Evolutionary conservation across 2,797 vertebrate species (phyloP), one percentile per base, ranked within the genome.

Genomic region (Chloroceryle amazona): DNA sequence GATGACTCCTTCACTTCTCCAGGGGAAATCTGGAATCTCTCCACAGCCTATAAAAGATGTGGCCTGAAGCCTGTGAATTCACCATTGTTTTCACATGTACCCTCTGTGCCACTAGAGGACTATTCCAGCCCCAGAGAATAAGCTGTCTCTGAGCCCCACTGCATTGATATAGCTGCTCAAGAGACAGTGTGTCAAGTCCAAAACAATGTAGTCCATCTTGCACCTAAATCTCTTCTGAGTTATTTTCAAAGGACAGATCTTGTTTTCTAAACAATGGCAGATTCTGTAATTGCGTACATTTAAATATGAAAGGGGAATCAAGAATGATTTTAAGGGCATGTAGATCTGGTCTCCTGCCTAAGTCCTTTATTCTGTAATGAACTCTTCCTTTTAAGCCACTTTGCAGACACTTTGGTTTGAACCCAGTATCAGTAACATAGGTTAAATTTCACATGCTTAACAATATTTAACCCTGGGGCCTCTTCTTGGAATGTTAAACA

Each of bases 401-500:
- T 87, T 97, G 83, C 91, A 97, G 90, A 93, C 86, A 95, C 78
- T 97, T 96, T 97, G 96, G 95, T 96, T 81, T 96, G 85, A 78
- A 81, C 93, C 95, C 92, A 97, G 74, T 93, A 95, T 96, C 97
- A 97, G 94, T 97, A 97, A 70, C 89, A 96, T 84, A 95, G 94
- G 95, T 95, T 95, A 97, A 97, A 94, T 96, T 96, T 94, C 82
- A 97, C 74, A 72, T 47, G 83, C 90, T 98, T 98, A 96, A 96
- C 78, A 95, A 94, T 97, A 96, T 97, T 97, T 97, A 97, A 95
- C 95, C 94, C 82, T 79, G 84, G 72, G 89, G 72, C 86, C 85
- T 90, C 41, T 71, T 93, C 65, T 83, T 91, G 49, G 83, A 21
- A 49, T 7, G 29, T 93, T 96, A 84, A 90, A 76, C 51, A 72